phyloP scores from a whole-genome alignment of 1,140 invertebrate genomes.

The Glomeris maerens region DNA sequence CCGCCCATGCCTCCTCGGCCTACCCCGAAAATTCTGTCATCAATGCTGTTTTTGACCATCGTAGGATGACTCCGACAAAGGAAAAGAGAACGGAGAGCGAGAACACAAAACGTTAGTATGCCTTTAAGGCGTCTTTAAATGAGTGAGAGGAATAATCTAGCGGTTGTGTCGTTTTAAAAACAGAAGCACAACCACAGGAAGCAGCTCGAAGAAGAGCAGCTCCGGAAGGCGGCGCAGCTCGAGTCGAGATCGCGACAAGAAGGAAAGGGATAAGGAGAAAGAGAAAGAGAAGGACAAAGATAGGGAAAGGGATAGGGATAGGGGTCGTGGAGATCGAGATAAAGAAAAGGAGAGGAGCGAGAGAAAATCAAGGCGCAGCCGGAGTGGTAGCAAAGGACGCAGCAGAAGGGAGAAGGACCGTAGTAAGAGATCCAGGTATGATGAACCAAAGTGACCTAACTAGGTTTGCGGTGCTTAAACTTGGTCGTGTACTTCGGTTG shows the following conservation, averaged over 20 bases:
- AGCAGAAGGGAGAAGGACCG: background rate
- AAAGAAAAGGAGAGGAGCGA: constrained; percentile 12
- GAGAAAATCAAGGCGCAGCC: background rate
- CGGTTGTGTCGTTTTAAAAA: constrained; percentile 2
- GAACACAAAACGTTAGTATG: constrained; percentile 1
- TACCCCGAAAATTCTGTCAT: background rate
- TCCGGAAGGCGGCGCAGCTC: constrained; percentile 30
- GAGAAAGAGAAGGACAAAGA: constrained; percentile 18
- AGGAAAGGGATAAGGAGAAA: constrained; percentile 26
- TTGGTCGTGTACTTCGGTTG: background rate
- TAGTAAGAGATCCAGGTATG: background rate
- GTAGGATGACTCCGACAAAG: constrained; percentile 13
- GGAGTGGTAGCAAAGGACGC: background rate
- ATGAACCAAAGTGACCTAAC: background rate
- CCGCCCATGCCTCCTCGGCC: background rate
- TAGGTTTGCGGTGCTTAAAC: background rate
- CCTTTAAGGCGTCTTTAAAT: background rate
- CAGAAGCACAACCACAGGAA: constrained; percentile 12
- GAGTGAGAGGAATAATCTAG: background rate
- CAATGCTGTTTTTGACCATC: constrained; percentile 17
- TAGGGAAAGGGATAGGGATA: constrained; percentile 19
- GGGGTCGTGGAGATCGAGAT: constrained; percentile 9
- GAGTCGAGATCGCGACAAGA: constrained; percentile 20
- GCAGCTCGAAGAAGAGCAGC: constrained; percentile 4
- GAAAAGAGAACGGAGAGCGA: constrained; percentile 4